A percentile compares a stretch with the other conserved stretches of the same genome.
Evolutionary conservation across 37 sponge, comb jelly and placozoan species (phyloP).

Genomic region (Oscarella lobularis): DNA sequence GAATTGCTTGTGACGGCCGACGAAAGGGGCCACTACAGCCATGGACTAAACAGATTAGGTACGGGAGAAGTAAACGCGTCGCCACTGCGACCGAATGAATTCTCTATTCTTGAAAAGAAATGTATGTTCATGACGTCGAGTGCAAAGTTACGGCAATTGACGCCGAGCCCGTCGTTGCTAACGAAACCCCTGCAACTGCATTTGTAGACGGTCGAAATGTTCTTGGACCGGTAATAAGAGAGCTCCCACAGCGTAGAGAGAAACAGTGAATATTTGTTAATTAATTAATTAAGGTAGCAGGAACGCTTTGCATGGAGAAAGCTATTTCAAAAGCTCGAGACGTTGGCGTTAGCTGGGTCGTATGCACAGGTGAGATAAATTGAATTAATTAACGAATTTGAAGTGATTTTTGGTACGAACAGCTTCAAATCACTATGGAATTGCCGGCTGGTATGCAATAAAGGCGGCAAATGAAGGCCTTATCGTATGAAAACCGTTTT

Average conservation of each 20-base stretch:
- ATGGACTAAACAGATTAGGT: constrained; percentile 86
- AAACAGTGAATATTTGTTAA: background rate
- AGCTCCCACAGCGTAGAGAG: background rate
- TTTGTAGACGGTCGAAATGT: constrained; percentile 69
- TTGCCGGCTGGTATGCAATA: constrained; percentile 75
- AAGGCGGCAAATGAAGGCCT: constrained; percentile 64
- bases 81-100: too few relatives aligned
- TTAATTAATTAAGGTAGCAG: constrained; percentile 39
- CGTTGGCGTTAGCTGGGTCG: constrained; percentile 72
- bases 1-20: constrained; percentile 67
- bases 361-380: constrained; percentile 50
- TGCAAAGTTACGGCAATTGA: constrained; percentile 38
- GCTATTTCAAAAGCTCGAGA: constrained; percentile 78
- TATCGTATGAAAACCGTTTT: constrained; percentile 25
- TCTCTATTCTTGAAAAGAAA: constrained; percentile 28
- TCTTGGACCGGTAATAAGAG: constrained; percentile 50
- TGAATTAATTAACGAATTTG: background rate
- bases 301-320: constrained; percentile 68
- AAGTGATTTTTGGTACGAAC: background rate
- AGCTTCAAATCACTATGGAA: constrained; percentile 94
- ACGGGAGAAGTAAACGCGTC: too few relatives aligned
- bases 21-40: constrained; percentile 84
- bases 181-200: constrained; percentile 67
- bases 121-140: constrained; percentile 61
- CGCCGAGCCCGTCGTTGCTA: constrained; percentile 43